Evolutionary conservation across 2,888 invertebrate species (phyloP), one percentile per base, ranked within the genome.

Genomic region (Philonicus albiceps): DNA sequence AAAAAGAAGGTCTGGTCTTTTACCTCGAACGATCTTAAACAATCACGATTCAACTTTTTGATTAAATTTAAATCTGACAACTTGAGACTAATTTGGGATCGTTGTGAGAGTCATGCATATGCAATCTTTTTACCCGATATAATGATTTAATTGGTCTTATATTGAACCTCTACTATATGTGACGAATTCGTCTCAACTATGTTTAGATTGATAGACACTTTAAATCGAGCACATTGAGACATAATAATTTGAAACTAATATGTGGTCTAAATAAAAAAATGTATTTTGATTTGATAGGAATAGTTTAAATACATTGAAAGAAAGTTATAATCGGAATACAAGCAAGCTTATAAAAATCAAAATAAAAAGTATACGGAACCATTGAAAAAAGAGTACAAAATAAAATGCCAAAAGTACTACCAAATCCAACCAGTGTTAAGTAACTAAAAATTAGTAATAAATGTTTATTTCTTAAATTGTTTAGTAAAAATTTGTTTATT

Each of bases 371-470:
- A 73, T 19, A 78, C 22, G 40, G 16, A 78, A 78, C 49, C 78
- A 78, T 16, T 43, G 22, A 78, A 22, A 78, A 30, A 78, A 49
- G 27, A 78, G 78, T 78, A 78, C 78, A 78, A 78, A 78, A 11
- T 78, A 27, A 78, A 43, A 49, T 78, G 78, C 78, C 78, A 78
- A 49, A 78, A 78, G 78, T 49, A 43, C 22, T 43, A 78, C 30
- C 30, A 78, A 78, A 49, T n/a, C 16, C 43, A 22, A 75, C 19
- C 64, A 49, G 27, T 74, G 13, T 31, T 74, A 43, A 43, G 13
- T 64, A 64, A 64, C 19, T 64, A 22, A 64, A 49, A 78, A 49
- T 4, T 78, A 49, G 27, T 49, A 49, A 49, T 43, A 22, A 64
- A 64, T 64, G 53, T 64, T 64, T 64, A 64, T 19, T 64, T 64